A percentile compares a stretch with the other conserved stretches of the same genome.
Evolutionary conservation across 2,797 vertebrate genomes (phyloP).

Genomic region (Tolypeutes matacus): DNA sequence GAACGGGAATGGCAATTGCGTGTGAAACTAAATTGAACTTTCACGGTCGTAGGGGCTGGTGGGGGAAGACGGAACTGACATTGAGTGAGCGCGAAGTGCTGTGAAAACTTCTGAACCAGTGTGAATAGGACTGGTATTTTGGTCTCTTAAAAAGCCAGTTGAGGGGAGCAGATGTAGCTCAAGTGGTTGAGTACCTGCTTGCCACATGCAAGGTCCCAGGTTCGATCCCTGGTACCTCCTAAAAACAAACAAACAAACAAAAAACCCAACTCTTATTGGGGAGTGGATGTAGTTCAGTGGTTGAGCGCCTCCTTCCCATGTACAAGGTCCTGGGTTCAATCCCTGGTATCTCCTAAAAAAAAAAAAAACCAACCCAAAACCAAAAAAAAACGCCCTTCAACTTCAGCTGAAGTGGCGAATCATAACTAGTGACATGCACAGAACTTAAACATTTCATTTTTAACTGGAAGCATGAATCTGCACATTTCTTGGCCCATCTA

Average conservation of each 20-base stretch:
- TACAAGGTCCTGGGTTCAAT: too few relatives aligned
- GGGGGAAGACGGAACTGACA: constrained; percentile 38
- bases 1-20: constrained; percentile 66
- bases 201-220: too few relatives aligned
- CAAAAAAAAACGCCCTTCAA: too few relatives aligned
- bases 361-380: too few relatives aligned
- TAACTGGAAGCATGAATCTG: background rate
- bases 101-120: background rate
- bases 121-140: background rate
- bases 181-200: too few relatives aligned
- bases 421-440: background rate
- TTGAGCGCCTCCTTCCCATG: too few relatives aligned
- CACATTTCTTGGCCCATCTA: background rate
- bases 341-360: too few relatives aligned
- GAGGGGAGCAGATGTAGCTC: too few relatives aligned
- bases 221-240: too few relatives aligned
- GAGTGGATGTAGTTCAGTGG: too few relatives aligned
- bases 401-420: background rate
- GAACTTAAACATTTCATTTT: background rate
- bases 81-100: constrained; percentile 19
- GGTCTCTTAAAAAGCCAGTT: background rate
- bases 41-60: background rate
- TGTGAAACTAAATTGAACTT: constrained; percentile 51
- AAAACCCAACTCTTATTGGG: too few relatives aligned
- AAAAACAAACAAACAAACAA: too few relatives aligned